Evolutionary conservation across 2,113 vertebrate genomes (phyloP), one percentile per base, ranked within the genome.

Genomic region (Salvelinus fontinalis): DNA sequence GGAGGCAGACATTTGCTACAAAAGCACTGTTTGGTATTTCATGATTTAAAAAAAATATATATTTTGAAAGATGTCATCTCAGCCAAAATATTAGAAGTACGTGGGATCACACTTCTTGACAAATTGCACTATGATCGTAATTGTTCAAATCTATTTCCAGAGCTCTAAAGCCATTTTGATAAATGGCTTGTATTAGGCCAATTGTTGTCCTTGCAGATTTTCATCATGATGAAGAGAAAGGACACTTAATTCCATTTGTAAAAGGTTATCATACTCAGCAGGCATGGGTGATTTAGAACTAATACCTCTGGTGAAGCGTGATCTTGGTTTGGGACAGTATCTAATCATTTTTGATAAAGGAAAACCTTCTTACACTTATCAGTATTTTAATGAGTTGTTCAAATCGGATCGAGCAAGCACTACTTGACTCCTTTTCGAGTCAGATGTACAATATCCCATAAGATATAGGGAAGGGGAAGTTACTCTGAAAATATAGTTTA

Each of bases 221-320:
- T 90, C 91, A 92, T 92, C 91, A 93, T 88, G 89, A 93, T 92
- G 88, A 89, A 78, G 80, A 83, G 85, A 81, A 82, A 87, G 84
- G 74, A 31, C 13, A 83, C 83, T 80, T 81, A 62, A 83, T 83
- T 86, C 75, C 67, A 76, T 74, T 85, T 80, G 74, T 87, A 79
- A 80, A 80, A 81, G 16, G 79, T 84, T 90, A 86, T 88, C 87
- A 85, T 86, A 72, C 82, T 81, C 82, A 79, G 79, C 84, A 79
- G 84, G 81, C 83, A 82, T 27, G 72, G 79, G 73, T 71, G 74
- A 88, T 88, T 82, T 85, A 87, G 83, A 71, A 72, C 75, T 84
- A 81, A 72, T 39, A 34, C n/a, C 67, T 67, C 65, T 29, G 24
- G 66, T 16, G 34, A 24, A 57, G 14, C 20, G 54, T 57, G 54